phyloP scores from a whole-genome alignment of 2,113 vertebrate genomes.

The Crotophaga sulcirostris region DNA sequence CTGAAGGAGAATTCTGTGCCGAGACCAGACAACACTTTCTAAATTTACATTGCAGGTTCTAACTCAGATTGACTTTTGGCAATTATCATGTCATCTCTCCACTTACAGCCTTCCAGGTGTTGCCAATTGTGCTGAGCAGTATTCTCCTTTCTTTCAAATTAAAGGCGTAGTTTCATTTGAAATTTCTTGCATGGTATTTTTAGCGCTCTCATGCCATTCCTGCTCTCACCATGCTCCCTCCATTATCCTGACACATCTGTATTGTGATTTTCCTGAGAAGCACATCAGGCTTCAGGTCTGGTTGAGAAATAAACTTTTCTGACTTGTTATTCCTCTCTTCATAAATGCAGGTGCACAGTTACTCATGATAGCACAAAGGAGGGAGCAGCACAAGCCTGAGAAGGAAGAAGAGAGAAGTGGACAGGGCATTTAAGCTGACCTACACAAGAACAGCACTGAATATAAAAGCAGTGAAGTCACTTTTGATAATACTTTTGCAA shows the following conservation, averaged over 20 bases:
- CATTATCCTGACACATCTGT: neutral
- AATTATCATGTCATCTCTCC: neutral
- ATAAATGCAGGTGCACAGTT: neutral
- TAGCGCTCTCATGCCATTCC: neutral
- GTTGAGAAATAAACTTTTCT: neutral
- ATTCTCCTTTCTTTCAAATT: neutral
- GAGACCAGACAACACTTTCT: neutral
- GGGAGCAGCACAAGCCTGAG: neutral
- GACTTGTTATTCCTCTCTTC: neutral
- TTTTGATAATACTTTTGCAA: neutral
- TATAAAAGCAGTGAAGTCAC: neutral
- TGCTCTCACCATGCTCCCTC: neutral
- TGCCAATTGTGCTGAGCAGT: neutral
- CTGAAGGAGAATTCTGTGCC: neutral
- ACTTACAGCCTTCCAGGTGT: neutral
- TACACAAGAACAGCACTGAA: neutral
- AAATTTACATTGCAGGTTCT: neutral
- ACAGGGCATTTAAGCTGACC: neutral
- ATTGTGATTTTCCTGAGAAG: neutral
- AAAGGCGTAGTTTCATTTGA: neutral
- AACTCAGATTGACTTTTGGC: neutral
- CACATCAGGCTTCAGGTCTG: neutral
- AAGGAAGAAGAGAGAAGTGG: neutral
- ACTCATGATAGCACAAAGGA: neutral
- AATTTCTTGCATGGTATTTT: neutral